Evolutionary conservation across 1,140 invertebrate genomes (phyloP).

Genomic region (Lutraria rhynchaena): DNA sequence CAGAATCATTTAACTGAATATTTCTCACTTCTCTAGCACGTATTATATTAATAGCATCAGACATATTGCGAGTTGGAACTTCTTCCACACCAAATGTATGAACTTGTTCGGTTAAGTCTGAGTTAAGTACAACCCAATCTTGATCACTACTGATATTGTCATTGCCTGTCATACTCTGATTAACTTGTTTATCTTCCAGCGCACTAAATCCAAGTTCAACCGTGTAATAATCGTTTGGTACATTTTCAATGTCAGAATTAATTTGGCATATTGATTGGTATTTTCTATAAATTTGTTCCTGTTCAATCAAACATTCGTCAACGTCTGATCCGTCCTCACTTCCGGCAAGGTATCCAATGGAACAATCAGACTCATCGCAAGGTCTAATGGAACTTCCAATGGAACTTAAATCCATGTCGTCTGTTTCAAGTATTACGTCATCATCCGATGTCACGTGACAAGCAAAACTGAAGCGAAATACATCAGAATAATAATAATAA

Average conservation of each 20-base stretch:
- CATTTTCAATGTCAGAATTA: background rate
- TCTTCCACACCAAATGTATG: too few species aligned
- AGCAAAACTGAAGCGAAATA: too few species aligned
- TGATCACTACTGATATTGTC: background rate
- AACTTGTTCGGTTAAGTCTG: too few species aligned
- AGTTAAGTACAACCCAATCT: too few species aligned
- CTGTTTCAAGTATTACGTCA: background rate
- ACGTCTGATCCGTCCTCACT: background rate
- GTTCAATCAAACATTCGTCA: background rate
- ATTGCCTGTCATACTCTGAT: background rate
- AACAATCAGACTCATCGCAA: slow-evolving; percentile 34
- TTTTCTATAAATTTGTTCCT: background rate
- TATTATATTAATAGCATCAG: too few species aligned
- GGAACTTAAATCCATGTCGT: slow-evolving; percentile 12
- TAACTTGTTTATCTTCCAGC: background rate
- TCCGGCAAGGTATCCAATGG: slow-evolving; percentile 12
- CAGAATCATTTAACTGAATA: background rate
- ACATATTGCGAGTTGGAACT: too few species aligned
- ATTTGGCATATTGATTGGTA: background rate
- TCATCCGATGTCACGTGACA: too few species aligned
- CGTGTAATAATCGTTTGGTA: background rate
- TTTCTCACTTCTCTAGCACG: background rate
- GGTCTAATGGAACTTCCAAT: slow-evolving; percentile 30
- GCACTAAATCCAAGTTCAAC: background rate
- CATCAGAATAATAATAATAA: too few species aligned